These are phyloP conservation scores for Diorhabda sublineata DNA, from an alignment of 1,140 invertebrate genomes.

Conservation along the genomic window DNA sequence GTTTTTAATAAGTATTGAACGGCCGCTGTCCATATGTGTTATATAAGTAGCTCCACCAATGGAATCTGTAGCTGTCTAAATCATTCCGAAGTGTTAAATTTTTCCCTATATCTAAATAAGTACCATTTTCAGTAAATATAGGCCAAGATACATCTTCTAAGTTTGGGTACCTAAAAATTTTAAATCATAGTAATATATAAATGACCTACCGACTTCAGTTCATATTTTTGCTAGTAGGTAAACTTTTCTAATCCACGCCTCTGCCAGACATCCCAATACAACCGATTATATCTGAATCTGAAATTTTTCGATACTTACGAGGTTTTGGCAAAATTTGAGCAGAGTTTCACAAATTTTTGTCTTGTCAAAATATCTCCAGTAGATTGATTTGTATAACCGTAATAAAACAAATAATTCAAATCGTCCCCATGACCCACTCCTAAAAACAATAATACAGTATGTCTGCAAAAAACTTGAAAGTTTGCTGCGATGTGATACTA, in stretches of 20 bases:
- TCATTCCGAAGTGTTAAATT: slow-evolving; percentile 12
- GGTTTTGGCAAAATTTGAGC: slow-evolving; percentile 20
- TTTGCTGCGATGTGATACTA: neutral
- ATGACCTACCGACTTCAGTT: no score
- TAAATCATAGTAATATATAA: no score
- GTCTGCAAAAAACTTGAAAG: neutral
- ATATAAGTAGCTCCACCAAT: slow-evolving; percentile 19
- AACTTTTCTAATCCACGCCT: no score
- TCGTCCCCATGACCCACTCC: slow-evolving; percentile 3
- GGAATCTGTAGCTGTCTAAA: slow-evolving; percentile 4
- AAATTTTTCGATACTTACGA: slow-evolving; percentile 6
- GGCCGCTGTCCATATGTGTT: slow-evolving; percentile 5
- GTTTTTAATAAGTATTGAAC: slow-evolving; percentile 21
- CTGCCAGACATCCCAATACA: no score
- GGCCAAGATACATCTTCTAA: neutral
- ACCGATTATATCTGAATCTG: no score
- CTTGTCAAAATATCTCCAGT: slow-evolving; percentile 11
- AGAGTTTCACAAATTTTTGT: slow-evolving; percentile 14
- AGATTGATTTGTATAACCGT: slow-evolving; percentile 1
- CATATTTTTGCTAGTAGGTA: no score
- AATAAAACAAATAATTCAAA: slow-evolving; percentile 7
- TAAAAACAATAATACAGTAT: slow-evolving; percentile 1
- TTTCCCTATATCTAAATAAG: slow-evolving; percentile 19
- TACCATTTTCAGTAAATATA: neutral
- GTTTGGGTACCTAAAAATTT: neutral